Base-by-base conservation (phyloP, 2,797 vertebrate species). In the Heteromormyrus szaboi region DNA sequence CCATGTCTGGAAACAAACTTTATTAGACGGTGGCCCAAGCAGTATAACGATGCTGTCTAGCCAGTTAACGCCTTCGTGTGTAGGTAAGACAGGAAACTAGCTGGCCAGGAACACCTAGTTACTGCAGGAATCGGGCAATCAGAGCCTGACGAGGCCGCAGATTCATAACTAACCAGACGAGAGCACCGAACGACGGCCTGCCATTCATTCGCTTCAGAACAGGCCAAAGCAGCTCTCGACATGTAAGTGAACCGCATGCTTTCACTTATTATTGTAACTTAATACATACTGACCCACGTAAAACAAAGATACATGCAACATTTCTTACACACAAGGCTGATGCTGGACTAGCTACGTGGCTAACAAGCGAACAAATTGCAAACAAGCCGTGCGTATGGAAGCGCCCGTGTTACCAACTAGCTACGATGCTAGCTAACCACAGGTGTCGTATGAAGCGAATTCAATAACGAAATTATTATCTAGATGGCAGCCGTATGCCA, bases 171-270 rank as follows among this genome's bases (percentile, higher is more conserved):
- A 37, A n/a, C 72, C 14, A 5, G 12, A 25, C 68, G 37, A 19
- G 6, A 87, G 37, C 6, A 65, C 6, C 65, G 48, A 5, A 37
- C 11, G 53, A 37, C 1, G 53, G 22, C 46, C 79, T 62, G 54
- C 59, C 88, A 88, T 88, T 88, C 88, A 88, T 88, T 88, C 79
- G 56, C 56, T 22, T 87, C n/a, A n/a, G 29, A 41, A 29, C 88
- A 84, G 88, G 88, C 88, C 72, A 41, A 22, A 48, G 53, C 53
- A 12, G 22, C 54, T 33, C 79, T 50, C 33, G 44, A 4, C 22
- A 44, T n/a, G 37, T 25, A 22, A 1, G 46, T 33, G 56, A 44
- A 33, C 41, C 22, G 37, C 37, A 37, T 83, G 4, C 51, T 5
- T 44, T 48, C 48, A 41, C 44, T n/a, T 68, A 33, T 68, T 22